These are phyloP conservation scores for Aurelia sp. DNA, from an alignment of 30 jellyfish, hydroid and myxozoan genomes.

Conservation along the genomic window DNA sequence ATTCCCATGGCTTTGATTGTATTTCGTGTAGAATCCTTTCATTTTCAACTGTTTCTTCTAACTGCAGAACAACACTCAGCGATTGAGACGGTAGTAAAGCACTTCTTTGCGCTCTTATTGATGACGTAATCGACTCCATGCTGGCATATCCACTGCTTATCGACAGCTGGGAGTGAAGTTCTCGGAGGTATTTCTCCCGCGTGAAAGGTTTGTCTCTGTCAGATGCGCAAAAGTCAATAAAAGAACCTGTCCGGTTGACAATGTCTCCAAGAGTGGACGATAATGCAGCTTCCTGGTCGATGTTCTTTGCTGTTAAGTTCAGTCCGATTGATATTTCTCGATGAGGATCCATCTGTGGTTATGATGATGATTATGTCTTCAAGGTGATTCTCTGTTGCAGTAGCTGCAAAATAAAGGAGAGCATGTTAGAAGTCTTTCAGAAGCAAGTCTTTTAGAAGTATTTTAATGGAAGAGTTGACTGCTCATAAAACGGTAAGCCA, in stretches of 20 bases:
- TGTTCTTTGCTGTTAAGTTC: conserved; percentile 20
- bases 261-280: conserved; percentile 25
- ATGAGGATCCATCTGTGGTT: too few species aligned
- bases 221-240: conserved; percentile 13
- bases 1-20: conserved; percentile 59
- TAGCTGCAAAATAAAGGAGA: too few species aligned
- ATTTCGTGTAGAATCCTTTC: conserved; percentile 14
- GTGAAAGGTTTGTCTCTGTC: conserved; percentile 27
- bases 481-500: too few species aligned
- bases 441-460: too few species aligned
- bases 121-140: conserved; percentile 30
- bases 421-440: too few species aligned
- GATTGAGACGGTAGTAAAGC: conserved; percentile 44
- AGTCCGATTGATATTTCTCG: conserved; percentile 31
- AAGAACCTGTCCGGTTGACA: conserved; percentile 23
- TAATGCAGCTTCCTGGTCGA: conserved; percentile 17
- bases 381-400: too few species aligned
- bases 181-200: conserved; percentile 53
- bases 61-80: conserved; percentile 35
- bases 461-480: too few species aligned
- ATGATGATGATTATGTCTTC: too few species aligned
- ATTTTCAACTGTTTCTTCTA: conserved; percentile 33
- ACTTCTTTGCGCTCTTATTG: neutral
- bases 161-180: conserved; percentile 60
- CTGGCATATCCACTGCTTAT: conserved; percentile 55